Conservation (phyloP, 2,888 invertebrate genomes). For the Acronicta aceris region DNA sequence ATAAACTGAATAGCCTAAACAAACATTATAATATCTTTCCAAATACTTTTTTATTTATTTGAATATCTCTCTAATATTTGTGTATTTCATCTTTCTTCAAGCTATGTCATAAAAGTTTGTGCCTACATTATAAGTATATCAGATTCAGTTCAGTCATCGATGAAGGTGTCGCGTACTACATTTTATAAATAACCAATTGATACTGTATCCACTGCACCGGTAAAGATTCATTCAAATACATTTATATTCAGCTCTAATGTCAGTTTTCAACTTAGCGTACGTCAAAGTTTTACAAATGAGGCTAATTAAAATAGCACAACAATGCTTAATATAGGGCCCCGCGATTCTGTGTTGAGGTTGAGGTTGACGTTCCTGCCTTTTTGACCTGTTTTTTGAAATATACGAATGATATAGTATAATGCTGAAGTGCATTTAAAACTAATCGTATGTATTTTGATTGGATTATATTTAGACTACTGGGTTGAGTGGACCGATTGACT, state of each 20-base stretch:
- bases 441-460: slow-evolving; percentile 43
- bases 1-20: no score
- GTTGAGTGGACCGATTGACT: slow-evolving; percentile 37
- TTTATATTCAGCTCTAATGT: slow-evolving; percentile 36
- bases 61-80: no score
- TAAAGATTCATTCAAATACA: slow-evolving; percentile 29
- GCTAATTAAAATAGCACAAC: slow-evolving; percentile 35
- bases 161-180: slow-evolving; percentile 11
- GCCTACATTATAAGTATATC: no score
- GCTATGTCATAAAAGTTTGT: no score
- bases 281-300: slow-evolving; percentile 41
- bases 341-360: no score
- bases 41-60: no score
- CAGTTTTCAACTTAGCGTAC: slow-evolving; percentile 26
- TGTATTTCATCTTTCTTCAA: no score
- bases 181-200: slow-evolving; percentile 15
- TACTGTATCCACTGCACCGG: slow-evolving; percentile 26
- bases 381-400: slow-evolving; percentile 18
- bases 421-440: slow-evolving; percentile 47
- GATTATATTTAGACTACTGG: slow-evolving; percentile 44
- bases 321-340: slow-evolving; percentile 22
- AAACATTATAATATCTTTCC: no score
- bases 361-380: slow-evolving; percentile 26
- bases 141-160: slow-evolving; percentile 1
- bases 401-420: slow-evolving; percentile 14